Evolutionary conservation across 2,888 invertebrate genomes (phyloP), one percentile per base, ranked within the genome.

Genomic region (Drepanosiphum platanoidis): DNA sequence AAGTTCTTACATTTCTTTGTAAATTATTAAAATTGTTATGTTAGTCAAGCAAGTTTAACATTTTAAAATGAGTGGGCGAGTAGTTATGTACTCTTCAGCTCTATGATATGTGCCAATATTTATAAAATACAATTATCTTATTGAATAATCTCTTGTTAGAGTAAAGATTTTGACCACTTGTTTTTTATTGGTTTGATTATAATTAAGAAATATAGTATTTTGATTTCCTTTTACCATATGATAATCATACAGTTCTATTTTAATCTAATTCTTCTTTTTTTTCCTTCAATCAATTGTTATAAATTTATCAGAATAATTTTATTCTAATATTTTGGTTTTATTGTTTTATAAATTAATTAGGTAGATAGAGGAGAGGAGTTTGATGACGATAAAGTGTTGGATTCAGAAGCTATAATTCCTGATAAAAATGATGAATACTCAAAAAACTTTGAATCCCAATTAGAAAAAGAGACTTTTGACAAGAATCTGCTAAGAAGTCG

Each of bases 291-390:
- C 15, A 64, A 52, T 15, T 64, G 30, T 42, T 61, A 34, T 39
- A 46, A 5, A 11, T 30, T 30, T 46, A 64, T 64, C 75, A 13
- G 27, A 64, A 30, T 39, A 32, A 39, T 61, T 27, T 61, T 22
- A 13, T 77, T 58, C 22, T 9, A 22, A 81, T 32, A 61, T 58
- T 72, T 72, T 34, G 18, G 7, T 64, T 52, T 46, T 32, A 46
- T 68, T 84, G 46, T n/a, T n/a, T 42, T 83, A 32, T 52, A 66
- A 70, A n/a, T 71, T 30, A 87, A 77, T 71, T 86, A 90, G 89
- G 93, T 94, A 3, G 94, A 94, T 89, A 90, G 93, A 64, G 92
- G 92, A 88, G 90, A 92, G 27, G 92, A 92, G n/a, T n/a, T n/a
- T 87, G 92, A 93, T 72, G 91, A 91, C 81, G 92, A 93, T 72